Evolutionary conservation across 2,797 vertebrate genomes (phyloP).

Genomic region (Rhincodon typus): DNA sequence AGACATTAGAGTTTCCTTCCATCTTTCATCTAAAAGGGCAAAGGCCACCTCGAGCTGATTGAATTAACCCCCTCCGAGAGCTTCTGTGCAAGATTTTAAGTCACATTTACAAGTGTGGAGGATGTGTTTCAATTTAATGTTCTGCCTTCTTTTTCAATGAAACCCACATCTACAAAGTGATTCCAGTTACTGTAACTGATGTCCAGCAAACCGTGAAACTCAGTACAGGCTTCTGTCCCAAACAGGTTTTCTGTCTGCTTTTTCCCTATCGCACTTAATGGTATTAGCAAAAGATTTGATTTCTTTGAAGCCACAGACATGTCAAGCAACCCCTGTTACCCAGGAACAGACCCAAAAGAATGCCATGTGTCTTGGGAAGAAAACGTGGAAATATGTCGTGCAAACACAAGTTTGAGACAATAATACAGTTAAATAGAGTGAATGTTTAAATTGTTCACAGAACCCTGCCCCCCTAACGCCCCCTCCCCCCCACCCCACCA

Average conservation of each 20-base stretch:
- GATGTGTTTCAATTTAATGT: background rate
- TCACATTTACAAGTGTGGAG: slow-evolving; percentile 18
- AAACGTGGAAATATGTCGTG: background rate
- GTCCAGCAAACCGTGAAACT: background rate
- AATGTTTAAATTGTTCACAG: background rate
- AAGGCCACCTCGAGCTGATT: slow-evolving; percentile 64
- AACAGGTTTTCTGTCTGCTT: background rate
- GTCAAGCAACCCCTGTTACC: background rate
- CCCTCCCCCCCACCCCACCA: background rate
- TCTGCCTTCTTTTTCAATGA: background rate
- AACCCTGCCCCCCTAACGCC: too few species aligned
- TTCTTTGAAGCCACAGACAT: background rate
- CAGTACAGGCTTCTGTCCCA: background rate
- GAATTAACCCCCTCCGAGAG: slow-evolving; percentile 64
- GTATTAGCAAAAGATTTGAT: background rate
- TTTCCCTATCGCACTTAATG: background rate
- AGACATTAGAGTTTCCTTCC: slow-evolving; percentile 67
- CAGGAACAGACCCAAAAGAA: background rate
- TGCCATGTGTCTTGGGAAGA: background rate
- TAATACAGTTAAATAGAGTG: background rate
- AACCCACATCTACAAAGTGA: background rate
- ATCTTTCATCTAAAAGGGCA: slow-evolving; percentile 64
- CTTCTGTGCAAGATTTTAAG: slow-evolving; percentile 27
- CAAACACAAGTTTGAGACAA: background rate
- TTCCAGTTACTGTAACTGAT: background rate